These are phyloP conservation scores for Arctocebus calabarensis DNA, from an alignment of 2,797 vertebrate genomes.

Conservation along the genomic window DNA sequence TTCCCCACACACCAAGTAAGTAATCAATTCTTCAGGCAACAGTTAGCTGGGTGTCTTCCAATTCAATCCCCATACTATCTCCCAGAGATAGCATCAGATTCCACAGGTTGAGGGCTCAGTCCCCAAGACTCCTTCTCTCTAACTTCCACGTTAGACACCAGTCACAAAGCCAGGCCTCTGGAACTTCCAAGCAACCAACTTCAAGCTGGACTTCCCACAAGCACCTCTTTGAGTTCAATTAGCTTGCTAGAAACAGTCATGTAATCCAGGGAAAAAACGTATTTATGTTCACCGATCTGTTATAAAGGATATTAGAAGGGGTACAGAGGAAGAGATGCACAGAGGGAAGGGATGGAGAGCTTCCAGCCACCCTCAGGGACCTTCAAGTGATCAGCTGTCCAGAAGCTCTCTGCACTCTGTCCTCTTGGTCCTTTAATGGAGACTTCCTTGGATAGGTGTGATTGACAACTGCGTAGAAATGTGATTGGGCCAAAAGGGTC, in stretches of 20 bases:
- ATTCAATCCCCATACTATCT: not conserved
- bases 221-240: not conserved
- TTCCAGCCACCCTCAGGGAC: not conserved
- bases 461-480: not conserved
- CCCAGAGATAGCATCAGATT: not conserved
- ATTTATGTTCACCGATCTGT: not conserved
- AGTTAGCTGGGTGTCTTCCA: not conserved
- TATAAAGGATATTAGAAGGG: not conserved
- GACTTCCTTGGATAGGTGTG: not conserved
- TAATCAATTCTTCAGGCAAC: not conserved
- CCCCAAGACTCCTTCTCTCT: not conserved
- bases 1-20: not conserved
- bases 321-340: not conserved
- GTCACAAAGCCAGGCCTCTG: not conserved
- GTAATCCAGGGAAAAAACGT: not conserved
- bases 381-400: not conserved
- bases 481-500: not conserved
- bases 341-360: not conserved
- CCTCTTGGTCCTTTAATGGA: not conserved
- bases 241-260: not conserved
- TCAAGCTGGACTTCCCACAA: not conserved
- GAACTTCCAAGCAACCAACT: not conserved
- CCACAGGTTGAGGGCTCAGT: not conserved
- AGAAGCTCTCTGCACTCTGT: not conserved
- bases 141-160: not conserved